A percentile compares a stretch with the other conserved stretches of the same genome.
Evolutionary conservation across 2,797 vertebrate species (phyloP).

Genomic region (Coregonus ussuriensis): DNA sequence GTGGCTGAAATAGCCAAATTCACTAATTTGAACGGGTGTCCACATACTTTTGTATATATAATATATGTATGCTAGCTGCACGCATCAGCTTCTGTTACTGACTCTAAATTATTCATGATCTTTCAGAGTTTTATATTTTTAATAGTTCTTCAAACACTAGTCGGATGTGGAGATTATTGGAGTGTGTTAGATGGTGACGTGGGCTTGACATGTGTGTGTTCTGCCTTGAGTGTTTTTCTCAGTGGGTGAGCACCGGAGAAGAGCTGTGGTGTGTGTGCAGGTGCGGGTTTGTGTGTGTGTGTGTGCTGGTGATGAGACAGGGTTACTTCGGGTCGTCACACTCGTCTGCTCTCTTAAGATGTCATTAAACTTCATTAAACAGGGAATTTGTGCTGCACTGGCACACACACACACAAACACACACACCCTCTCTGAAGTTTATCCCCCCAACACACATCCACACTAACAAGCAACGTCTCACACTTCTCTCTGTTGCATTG

Average conservation of each 20-base stretch:
- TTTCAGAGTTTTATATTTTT: neutral
- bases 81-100: neutral
- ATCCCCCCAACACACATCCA: neutral
- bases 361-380: constrained; percentile 65
- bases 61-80: neutral
- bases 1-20: too few relatives aligned
- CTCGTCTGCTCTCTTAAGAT: constrained; percentile 45
- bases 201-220: constrained; percentile 1
- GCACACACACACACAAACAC: constrained; percentile 15
- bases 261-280: neutral
- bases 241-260: constrained; percentile 31
- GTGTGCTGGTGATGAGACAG: neutral
- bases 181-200: neutral
- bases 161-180: neutral
- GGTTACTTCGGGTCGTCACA: neutral
- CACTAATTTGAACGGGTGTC: too few relatives aligned
- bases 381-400: constrained; percentile 39
- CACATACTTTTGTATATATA: too few relatives aligned
- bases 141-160: neutral
- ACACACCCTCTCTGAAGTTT: neutral
- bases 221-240: constrained; percentile 17
- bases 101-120: neutral
- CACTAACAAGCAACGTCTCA: neutral
- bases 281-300: too few relatives aligned
- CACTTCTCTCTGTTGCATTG: constrained; percentile 37